Percentiles rank a stretch among this genome's conserved stretches.
Conservation (phyloP, 2,113 vertebrate species). For the Platanista minor region DNA sequence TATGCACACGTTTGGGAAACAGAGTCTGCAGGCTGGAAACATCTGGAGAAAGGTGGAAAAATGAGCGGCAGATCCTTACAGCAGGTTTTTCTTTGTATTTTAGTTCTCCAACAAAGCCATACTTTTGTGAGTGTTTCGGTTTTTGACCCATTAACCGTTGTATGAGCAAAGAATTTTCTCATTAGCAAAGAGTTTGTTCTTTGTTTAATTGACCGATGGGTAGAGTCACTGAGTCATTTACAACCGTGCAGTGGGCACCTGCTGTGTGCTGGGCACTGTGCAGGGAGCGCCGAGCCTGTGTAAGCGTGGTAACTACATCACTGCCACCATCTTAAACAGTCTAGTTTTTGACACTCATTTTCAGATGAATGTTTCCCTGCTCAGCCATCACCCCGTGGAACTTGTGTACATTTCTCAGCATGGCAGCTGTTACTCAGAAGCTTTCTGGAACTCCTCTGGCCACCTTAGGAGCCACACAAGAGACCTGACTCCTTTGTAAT, state of each 20-base stretch:
- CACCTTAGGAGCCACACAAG: neutral
- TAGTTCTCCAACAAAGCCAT: neutral
- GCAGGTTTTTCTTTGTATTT: neutral
- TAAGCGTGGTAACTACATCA: neutral
- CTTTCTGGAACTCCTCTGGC: neutral
- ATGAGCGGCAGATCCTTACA: neutral
- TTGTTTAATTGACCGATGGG: neutral
- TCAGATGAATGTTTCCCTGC: neutral
- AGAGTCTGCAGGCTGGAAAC: neutral
- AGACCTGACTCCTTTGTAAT: neutral
- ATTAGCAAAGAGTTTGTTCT: neutral
- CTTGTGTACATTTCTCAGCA: neutral
- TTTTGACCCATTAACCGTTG: neutral
- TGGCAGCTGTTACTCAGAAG: neutral
- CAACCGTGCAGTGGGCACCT: neutral
- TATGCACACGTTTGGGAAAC: neutral
- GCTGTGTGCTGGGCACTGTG: neutral
- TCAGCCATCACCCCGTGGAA: neutral
- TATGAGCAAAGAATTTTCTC: neutral
- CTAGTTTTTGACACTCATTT: neutral
- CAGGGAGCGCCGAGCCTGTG: neutral
- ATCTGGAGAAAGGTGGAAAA: neutral
- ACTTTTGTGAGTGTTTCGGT: neutral
- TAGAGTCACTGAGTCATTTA: neutral
- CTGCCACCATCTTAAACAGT: neutral